Conservation (phyloP, 2,113 vertebrate species). For the Phasianus colchicus region DNA sequence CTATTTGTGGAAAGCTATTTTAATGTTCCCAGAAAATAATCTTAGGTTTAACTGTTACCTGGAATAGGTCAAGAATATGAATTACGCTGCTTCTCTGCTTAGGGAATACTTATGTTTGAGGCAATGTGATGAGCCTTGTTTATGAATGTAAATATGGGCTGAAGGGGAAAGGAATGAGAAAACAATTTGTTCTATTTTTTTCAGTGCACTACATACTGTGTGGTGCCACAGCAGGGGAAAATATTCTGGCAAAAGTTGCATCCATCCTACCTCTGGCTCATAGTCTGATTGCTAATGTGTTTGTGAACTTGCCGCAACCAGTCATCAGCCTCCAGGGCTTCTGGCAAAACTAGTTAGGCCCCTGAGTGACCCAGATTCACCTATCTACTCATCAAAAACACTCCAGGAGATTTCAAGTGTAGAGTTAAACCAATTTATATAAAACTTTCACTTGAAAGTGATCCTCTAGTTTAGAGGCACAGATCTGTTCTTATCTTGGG, state of each 20-base stretch:
- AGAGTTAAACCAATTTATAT: neutral
- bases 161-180: neutral
- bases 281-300: neutral
- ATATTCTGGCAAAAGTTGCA: neutral
- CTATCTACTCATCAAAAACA: neutral
- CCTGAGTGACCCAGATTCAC: neutral
- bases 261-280: neutral
- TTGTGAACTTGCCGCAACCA: neutral
- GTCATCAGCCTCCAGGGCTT: neutral
- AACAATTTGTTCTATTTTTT: neutral
- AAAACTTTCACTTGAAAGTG: neutral
- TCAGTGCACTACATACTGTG: neutral
- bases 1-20: neutral
- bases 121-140: neutral
- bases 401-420: neutral
- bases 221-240: neutral
- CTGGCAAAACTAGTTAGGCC: neutral
- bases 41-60: neutral
- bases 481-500: neutral
- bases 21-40: neutral
- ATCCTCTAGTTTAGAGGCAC: neutral
- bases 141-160: neutral
- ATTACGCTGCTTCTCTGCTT: neutral
- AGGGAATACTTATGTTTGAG: neutral
- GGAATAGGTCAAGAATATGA: neutral